Percentiles rank a stretch among this genome's conserved stretches.
Evolutionary conservation across 2,113 vertebrate genomes (phyloP).

Genomic region (Collichthys lucidus): DNA sequence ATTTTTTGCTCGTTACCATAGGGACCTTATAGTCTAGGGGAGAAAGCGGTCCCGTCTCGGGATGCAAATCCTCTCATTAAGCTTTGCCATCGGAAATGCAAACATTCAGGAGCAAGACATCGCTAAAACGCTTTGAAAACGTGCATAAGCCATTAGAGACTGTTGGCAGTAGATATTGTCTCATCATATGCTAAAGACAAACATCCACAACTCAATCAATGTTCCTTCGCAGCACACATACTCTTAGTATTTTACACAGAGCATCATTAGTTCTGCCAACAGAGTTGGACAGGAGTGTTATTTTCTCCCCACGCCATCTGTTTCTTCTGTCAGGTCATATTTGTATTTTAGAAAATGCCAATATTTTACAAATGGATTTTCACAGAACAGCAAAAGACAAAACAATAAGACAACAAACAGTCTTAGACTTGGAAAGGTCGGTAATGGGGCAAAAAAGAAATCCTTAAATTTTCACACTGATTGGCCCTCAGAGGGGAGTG

Average conservation of each 20-base stretch:
- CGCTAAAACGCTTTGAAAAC: slow-evolving; percentile 39
- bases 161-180: slow-evolving; percentile 4
- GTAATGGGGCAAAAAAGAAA: slow-evolving; percentile 27
- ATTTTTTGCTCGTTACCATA: slow-evolving; percentile 71
- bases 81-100: slow-evolving; percentile 61
- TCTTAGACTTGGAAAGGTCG: not conserved
- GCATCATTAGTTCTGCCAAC: slow-evolving; percentile 15
- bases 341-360: slow-evolving; percentile 28
- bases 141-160: slow-evolving; percentile 29
- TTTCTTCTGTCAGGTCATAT: slow-evolving; percentile 27
- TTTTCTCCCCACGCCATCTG: not conserved
- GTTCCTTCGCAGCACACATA: slow-evolving; percentile 4
- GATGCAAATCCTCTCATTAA: slow-evolving; percentile 68
- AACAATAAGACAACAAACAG: not conserved
- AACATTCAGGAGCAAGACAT: slow-evolving; percentile 53
- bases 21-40: slow-evolving; percentile 62
- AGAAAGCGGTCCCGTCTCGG: slow-evolving; percentile 42
- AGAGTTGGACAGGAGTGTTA: slow-evolving; percentile 5
- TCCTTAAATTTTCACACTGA: slow-evolving; percentile 20
- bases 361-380: slow-evolving; percentile 27
- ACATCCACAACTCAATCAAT: not conserved
- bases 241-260: slow-evolving; percentile 11
- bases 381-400: not conserved
- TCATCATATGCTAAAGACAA: slow-evolving; percentile 15
- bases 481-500: not conserved